Base-by-base conservation (phyloP, 2,888 invertebrate genomes). In the Mayetiola destructor region DNA sequence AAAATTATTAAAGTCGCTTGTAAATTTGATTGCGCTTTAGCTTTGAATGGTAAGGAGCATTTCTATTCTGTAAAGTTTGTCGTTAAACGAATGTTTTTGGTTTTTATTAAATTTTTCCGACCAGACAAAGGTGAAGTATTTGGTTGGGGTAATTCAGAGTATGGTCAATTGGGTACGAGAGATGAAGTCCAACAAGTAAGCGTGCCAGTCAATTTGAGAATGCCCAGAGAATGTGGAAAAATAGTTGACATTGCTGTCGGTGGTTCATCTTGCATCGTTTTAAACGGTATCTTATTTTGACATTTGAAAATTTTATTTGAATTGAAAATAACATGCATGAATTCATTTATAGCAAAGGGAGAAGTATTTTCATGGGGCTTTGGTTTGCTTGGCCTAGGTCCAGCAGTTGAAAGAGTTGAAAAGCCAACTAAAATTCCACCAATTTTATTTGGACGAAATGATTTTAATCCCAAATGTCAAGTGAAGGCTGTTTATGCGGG, bases 81-180 rank as follows among this genome's bases (percentile, higher is more conserved):
- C 30, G 37, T 58, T 57, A 23, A 48, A 57, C 18, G 32, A 18
- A 39, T 54, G 55, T 39, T 37, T 12, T 20, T 27, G 21, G 18
- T 3, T 12, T 55, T 29, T 29, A 16, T 35, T 12, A 29, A 29
- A 55, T 27, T 32, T 21, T 30, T 16, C 3, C 30, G 56, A 54
- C 54, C 66, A 86, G 89, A 91, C 61, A 81, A 82, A 64, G 94
- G 95, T 3, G 88, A 93, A 64, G 77, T 93, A 1, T 96, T 94
- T 73, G 96, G 94, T 1, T 97, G 96, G 95, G 96, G 97, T 8
- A 96, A 94, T 70, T 85, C 88, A 0, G 96, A 97, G 72, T 95
- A 94, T 66, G 82, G 83, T 0, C 96, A 96, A 69, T 74, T 97
- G 36, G 61, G 73, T 67, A 64, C 67, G n/a, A 61, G 66, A 6